Percentiles rank a stretch among this genome's conserved stretches.
phyloP scores from a whole-genome alignment of 2,113 vertebrate species.

The Nothobranchius kuhntae region DNA sequence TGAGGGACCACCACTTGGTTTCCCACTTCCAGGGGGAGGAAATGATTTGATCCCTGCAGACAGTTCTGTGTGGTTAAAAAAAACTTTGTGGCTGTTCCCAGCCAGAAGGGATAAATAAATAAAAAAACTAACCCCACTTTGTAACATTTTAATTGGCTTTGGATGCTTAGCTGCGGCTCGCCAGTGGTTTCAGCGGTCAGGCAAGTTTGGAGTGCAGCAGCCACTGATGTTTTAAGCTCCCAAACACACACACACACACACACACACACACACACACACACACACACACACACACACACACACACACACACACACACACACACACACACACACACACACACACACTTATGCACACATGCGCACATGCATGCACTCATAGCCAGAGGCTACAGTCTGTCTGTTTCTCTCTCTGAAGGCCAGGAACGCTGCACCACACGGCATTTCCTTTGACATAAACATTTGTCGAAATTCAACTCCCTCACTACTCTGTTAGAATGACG shows the following conservation, averaged over 20 bases:
- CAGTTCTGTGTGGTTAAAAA: constrained; percentile 59
- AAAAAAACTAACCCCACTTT: constrained; percentile 71
- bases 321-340: constrained; percentile 44
- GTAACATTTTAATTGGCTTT: constrained; percentile 76
- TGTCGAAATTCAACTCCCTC: constrained; percentile 58
- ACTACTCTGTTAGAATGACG: constrained; percentile 50
- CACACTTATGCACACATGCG: constrained; percentile 20
- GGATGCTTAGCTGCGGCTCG: constrained; percentile 72
- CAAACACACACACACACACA: constrained; percentile 41
- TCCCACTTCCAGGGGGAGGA: constrained; percentile 48
- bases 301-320: constrained; percentile 36
- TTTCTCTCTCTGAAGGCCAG: constrained; percentile 47
- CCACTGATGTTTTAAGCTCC: constrained; percentile 67
- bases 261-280: constrained; percentile 18
- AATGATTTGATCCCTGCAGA: constrained; percentile 52
- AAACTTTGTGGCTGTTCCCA: constrained; percentile 70
- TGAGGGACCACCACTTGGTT: constrained; percentile 55
- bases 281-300: constrained; percentile 23
- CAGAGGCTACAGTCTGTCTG: constrained; percentile 22
- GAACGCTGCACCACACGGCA: constrained; percentile 49
- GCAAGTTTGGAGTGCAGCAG: constrained; percentile 62
- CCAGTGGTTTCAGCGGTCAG: constrained; percentile 74
- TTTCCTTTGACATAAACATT: constrained; percentile 64
- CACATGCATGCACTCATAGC: not conserved
- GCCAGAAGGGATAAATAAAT: constrained; percentile 61